Evolutionary conservation across 2,888 invertebrate species (phyloP).

Genomic region (Hirudinaria manillensis): DNA sequence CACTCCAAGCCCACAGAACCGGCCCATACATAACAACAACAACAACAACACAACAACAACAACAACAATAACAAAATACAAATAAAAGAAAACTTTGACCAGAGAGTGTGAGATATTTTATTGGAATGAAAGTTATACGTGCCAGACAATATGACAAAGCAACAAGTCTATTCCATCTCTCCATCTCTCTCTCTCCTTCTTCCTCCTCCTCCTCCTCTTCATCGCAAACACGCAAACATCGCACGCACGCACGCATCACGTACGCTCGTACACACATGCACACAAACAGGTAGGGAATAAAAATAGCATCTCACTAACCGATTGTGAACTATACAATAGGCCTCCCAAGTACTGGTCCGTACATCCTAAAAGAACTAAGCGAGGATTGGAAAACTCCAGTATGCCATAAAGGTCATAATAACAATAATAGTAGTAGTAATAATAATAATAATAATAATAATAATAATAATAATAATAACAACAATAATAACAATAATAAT

Average conservation of each 20-base stretch:
- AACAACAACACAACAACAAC: too few relatives aligned
- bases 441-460: not conserved
- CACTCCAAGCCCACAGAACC: too few relatives aligned
- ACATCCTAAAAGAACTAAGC: constrained; percentile 10
- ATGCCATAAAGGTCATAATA: not conserved
- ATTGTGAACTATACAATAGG: too few relatives aligned
- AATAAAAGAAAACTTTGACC: too few relatives aligned
- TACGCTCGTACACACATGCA: not conserved
- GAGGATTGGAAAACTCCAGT: not conserved
- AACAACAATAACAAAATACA: too few relatives aligned
- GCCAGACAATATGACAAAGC: not conserved
- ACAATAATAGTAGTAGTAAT: not conserved
- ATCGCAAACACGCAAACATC: not conserved
- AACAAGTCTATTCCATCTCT: not conserved
- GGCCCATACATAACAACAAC: too few relatives aligned
- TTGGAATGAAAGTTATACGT: constrained; percentile 11
- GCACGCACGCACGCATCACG: constrained; percentile 8
- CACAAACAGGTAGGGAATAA: not conserved
- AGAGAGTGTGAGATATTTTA: constrained; percentile 10
- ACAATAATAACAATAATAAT: not conserved
- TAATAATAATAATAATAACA: not conserved
- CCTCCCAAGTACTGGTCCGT: not conserved
- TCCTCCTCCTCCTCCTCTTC: not conserved
- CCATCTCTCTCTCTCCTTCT: not conserved
- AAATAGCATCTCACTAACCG: not conserved